Percentiles rank a stretch among this genome's conserved stretches.
These are phyloP conservation scores for Empidonax traillii DNA, from an alignment of 2,113 vertebrate genomes.

Conservation along the genomic window DNA sequence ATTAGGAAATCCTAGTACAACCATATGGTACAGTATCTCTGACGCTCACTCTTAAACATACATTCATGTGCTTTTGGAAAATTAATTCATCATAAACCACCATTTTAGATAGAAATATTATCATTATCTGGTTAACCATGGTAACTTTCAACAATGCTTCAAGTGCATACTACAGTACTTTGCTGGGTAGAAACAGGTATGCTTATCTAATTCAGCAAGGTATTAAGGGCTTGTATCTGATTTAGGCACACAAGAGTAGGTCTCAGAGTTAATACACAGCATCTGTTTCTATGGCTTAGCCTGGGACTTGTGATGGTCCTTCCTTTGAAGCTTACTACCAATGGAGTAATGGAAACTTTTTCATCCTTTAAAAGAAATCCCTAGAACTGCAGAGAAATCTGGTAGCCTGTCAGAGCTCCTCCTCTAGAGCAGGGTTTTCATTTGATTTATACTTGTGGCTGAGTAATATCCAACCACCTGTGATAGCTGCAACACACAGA, in stretches of 20 bases:
- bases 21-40: neutral
- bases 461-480: neutral
- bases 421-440: neutral
- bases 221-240: neutral
- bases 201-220: neutral
- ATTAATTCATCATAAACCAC: neutral
- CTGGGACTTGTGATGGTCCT: neutral
- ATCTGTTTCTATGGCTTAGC: neutral
- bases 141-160: neutral
- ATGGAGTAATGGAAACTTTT: neutral
- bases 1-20: neutral
- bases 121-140: neutral
- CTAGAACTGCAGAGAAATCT: neutral
- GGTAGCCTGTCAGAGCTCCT: neutral
- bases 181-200: neutral
- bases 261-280: neutral
- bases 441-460: neutral
- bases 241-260: neutral
- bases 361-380: neutral
- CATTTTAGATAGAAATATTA: neutral
- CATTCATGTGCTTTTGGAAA: neutral
- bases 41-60: neutral
- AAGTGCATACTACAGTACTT: neutral
- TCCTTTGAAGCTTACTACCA: neutral
- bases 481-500: neutral